phyloP scores from a whole-genome alignment of 2,888 invertebrate genomes.

The Uloborus plumipes region DNA sequence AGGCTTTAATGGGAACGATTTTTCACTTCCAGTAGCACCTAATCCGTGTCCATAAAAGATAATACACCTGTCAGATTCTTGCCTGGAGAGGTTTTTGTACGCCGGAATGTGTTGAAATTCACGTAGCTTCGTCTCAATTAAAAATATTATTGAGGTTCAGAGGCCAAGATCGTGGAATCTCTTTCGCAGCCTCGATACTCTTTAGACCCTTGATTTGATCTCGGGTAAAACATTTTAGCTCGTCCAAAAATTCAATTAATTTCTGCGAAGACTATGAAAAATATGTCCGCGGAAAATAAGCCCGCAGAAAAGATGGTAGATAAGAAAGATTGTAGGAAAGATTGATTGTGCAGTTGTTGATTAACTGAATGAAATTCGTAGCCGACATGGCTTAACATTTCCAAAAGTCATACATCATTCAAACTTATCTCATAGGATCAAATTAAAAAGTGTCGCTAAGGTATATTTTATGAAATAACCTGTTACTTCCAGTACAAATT shows the following conservation, averaged over 20 bases:
- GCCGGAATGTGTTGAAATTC: slow-evolving; percentile 36
- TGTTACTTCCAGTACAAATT: slow-evolving; percentile 27
- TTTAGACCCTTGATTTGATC: slow-evolving; percentile 37
- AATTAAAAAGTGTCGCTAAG: slow-evolving; percentile 56
- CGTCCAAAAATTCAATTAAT: slow-evolving; percentile 54
- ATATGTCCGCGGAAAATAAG: slow-evolving; percentile 25
- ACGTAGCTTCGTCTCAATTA: slow-evolving; percentile 40
- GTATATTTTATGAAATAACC: slow-evolving; percentile 33
- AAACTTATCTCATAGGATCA: slow-evolving; percentile 38
- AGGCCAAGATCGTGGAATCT: slow-evolving; percentile 39
- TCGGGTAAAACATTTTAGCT: slow-evolving; percentile 10
- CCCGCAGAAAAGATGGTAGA: slow-evolving; percentile 36
- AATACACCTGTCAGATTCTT: no score
- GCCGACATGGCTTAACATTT: slow-evolving; percentile 43
- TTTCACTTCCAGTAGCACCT: no score
- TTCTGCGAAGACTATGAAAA: slow-evolving; percentile 20
- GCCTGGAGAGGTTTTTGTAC: slow-evolving; percentile 15
- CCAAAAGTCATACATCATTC: slow-evolving; percentile 35
- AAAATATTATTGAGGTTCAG: slow-evolving; percentile 33
- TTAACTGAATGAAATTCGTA: slow-evolving; percentile 44
- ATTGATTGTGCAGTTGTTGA: slow-evolving; percentile 41
- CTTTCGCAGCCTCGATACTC: slow-evolving; percentile 26
- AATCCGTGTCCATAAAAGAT: no score
- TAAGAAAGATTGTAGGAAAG: slow-evolving; percentile 45
- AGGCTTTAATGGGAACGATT: no score